Evolutionary conservation across 1,140 invertebrate genomes (phyloP), one percentile per base, ranked within the genome.

Genomic region (Zaprionus tsacasi): DNA sequence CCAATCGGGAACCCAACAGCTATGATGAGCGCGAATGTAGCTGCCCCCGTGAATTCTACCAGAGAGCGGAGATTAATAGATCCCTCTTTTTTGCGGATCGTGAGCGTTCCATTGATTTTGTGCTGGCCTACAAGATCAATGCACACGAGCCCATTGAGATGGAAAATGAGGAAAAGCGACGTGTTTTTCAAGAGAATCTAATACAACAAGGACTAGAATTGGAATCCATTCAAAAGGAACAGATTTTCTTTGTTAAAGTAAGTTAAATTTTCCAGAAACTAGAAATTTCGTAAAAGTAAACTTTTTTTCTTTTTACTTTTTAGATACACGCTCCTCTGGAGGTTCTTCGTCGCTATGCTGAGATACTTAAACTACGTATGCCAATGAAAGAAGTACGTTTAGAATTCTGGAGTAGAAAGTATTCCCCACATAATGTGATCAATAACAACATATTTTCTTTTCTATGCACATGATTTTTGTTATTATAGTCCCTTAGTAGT

Each of bases 311-410:
- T 76, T 63, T 67, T 65, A 13, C 25, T 56, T 50, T 93, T 89
- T 76, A 97, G 94, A 95, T 99, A 70, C 97, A 99, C 93, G 97
- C 97, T 4, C 97, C 98, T 0, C 94, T 95, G 82, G 94, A 96
- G 90, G 97, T 99, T 5, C 92, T 99, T 52, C 95, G 95, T 75
- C 95, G 97, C 79, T 99, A 99, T 93, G 96, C 97, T 60, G 98
- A 99, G 93, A 96, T 99, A 81, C 94, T 99, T 79, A 98, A 98
- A 92, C 94, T 99, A 33, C 95, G 98, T 93, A 97, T 99, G 96
- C 98, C 98, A 12, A 98, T 99, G 95, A 97, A 97, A 94, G 95
- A 97, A 93, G 94, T 97, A 81, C 83, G 81, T 70, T 2, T 0
- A 0, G 1, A 33, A 45, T 15, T 10, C 27, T 27, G 5, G 0